Conservation (phyloP, 2,888 invertebrate species). For the Phasia obesa region DNA sequence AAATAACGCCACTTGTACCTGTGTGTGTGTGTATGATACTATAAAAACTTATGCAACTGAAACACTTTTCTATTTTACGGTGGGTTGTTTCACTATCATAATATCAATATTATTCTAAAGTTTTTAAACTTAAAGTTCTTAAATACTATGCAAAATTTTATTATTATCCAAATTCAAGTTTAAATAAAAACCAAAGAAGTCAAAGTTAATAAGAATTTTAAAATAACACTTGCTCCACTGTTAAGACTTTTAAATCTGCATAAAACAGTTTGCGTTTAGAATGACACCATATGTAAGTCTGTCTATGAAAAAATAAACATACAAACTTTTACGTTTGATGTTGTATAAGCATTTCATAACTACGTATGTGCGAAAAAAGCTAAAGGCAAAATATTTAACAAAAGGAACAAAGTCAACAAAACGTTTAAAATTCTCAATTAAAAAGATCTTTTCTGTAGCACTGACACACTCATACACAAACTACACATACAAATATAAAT, state of each 20-base stretch:
- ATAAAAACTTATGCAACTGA: too few relatives aligned
- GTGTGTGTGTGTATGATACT: too few relatives aligned
- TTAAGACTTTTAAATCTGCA: background rate
- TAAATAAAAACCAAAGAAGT: too few relatives aligned
- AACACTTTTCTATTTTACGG: background rate
- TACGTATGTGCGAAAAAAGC: constrained; percentile 70
- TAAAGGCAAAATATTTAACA: constrained; percentile 76
- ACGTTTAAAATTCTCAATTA: constrained; percentile 80
- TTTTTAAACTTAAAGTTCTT: too few relatives aligned
- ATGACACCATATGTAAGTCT: constrained; percentile 3
- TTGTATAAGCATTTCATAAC: constrained; percentile 9
- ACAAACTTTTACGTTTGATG: constrained; percentile 16
- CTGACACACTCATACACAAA: background rate
- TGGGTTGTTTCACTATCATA: background rate
- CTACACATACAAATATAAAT: background rate
- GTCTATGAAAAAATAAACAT: background rate
- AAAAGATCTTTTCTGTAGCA: constrained; percentile 67
- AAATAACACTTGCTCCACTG: background rate
- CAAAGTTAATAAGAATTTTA: background rate
- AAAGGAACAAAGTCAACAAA: constrained; percentile 77
- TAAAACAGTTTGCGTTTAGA: background rate
- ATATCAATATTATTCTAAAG: too few relatives aligned
- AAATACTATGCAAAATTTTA: too few relatives aligned
- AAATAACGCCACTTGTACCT: too few relatives aligned
- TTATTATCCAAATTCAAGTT: too few relatives aligned